Conservation (phyloP, 2,113 vertebrate species). For the Pelecanoides urinatrix region DNA sequence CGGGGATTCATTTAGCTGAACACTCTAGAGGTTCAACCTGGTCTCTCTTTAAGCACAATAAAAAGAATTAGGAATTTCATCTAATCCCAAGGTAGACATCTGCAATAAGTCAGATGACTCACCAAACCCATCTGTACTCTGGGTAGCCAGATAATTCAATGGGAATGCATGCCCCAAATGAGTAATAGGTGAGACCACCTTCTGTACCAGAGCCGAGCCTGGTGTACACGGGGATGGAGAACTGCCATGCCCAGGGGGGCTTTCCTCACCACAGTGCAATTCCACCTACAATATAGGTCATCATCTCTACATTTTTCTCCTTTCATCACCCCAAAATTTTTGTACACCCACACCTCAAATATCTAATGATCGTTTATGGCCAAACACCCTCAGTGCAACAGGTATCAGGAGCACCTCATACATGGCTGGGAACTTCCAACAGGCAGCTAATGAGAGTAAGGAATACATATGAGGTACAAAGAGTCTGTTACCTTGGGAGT, state of each 20-base stretch:
- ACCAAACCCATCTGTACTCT: neutral
- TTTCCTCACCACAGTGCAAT: neutral
- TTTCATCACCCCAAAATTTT: neutral
- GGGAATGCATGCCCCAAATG: neutral
- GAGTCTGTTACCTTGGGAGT: neutral
- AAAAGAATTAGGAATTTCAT: neutral
- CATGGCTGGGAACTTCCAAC: neutral
- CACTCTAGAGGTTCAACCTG: neutral
- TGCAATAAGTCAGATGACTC: neutral
- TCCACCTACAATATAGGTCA: neutral
- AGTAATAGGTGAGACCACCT: neutral
- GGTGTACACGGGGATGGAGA: neutral
- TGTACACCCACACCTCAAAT: neutral
- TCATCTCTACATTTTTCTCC: neutral
- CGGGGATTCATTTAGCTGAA: neutral
- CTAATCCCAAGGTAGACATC: neutral
- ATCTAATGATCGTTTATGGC: neutral
- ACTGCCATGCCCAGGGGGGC: fast-evolving
- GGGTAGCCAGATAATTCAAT: neutral
- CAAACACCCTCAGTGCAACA: neutral
- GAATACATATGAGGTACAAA: neutral
- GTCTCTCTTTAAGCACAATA: neutral
- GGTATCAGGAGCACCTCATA: neutral
- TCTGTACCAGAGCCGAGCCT: neutral
- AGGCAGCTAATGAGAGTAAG: neutral